Evolutionary conservation across 1,140 invertebrate genomes (phyloP).

Genomic region (Solenopsis fugax): DNA sequence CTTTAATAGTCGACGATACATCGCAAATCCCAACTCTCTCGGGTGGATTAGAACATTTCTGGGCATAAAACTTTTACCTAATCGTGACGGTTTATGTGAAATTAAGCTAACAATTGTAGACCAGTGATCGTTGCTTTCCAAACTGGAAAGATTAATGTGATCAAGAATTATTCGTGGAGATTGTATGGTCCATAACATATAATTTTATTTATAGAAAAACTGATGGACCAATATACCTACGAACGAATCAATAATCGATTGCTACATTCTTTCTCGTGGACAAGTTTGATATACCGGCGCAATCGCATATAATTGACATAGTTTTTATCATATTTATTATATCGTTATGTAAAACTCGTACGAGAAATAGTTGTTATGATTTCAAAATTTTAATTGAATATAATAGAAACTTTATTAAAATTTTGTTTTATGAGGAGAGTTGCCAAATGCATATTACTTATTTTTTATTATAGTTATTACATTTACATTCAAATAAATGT

Average conservation of each 20-base stretch:
- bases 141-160: slow-evolving; percentile 10
- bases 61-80: background rate
- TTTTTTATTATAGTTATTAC: background rate
- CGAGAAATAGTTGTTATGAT: slow-evolving; percentile 19
- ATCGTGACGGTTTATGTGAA: background rate
- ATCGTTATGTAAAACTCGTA: background rate
- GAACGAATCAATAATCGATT: slow-evolving; percentile 67
- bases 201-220: slow-evolving; percentile 27
- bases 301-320: slow-evolving; percentile 55
- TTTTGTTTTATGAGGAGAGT: too few species aligned
- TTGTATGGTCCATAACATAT: slow-evolving; percentile 39
- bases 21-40: slow-evolving; percentile 4
- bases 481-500: background rate
- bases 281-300: slow-evolving; percentile 24
- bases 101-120: background rate
- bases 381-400: background rate
- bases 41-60: background rate
- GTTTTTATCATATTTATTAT: slow-evolving; percentile 14
- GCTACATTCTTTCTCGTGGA: slow-evolving; percentile 51
- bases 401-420: background rate
- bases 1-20: background rate
- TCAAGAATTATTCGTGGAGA: background rate
- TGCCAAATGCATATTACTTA: background rate
- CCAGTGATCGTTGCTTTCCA: slow-evolving; percentile 6
- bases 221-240: slow-evolving; percentile 44